Conservation (phyloP, 2,888 invertebrate genomes). For the Stegophylla sp. region DNA sequence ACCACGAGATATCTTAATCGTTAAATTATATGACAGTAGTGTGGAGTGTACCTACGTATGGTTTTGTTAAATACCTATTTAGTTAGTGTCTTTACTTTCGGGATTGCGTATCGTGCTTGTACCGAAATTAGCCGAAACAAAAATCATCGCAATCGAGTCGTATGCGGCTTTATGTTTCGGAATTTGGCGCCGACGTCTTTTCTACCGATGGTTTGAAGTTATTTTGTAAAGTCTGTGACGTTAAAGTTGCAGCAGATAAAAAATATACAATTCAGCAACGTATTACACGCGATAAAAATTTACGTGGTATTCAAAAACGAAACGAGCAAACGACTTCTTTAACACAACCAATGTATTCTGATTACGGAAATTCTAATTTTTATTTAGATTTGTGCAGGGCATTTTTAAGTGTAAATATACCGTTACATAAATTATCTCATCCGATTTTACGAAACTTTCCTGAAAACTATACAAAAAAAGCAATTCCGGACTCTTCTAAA, state of each 20-base stretch:
- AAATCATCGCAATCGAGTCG: too few species aligned
- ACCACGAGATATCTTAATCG: too few species aligned
- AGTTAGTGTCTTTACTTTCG: constrained; percentile 8
- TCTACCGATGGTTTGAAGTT: too few species aligned
- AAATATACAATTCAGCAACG: neutral
- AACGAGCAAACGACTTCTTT: constrained; percentile 10
- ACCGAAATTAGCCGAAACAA: too few species aligned
- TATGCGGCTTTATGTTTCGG: too few species aligned
- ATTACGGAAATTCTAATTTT: constrained; percentile 8
- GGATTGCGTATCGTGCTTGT: too few species aligned
- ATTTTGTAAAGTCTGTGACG: too few species aligned
- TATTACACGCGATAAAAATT: constrained; percentile 17
- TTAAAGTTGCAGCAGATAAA: too few species aligned
- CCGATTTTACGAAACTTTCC: constrained; percentile 13
- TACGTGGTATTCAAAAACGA: constrained; percentile 4
- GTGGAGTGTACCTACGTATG: too few species aligned
- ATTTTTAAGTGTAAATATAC: constrained; percentile 23
- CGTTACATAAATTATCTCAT: constrained; percentile 8
- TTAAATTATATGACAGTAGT: too few species aligned
- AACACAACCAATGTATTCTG: constrained; percentile 21
- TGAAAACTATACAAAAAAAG: constrained; percentile 24
- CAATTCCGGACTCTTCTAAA: neutral
- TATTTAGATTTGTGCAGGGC: constrained; percentile 15
- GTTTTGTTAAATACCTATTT: constrained; percentile 11
- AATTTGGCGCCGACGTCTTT: too few species aligned